phyloP scores from a whole-genome alignment of 2,113 vertebrate genomes.

The Cryptomyrus ogoouensis region DNA sequence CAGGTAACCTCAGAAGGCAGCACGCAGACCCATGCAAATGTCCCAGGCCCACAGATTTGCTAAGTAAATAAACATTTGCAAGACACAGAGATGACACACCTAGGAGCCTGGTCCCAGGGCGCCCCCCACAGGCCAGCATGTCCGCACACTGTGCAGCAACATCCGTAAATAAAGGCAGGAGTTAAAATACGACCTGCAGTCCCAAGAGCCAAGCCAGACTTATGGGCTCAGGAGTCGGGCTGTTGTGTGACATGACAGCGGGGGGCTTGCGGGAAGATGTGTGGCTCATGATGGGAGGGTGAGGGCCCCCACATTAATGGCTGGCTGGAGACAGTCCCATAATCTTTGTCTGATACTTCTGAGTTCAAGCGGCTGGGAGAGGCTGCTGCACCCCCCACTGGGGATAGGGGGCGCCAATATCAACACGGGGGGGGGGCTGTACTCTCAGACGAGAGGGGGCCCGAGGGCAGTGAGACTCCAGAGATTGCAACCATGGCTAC shows the following conservation, averaged over 20 bases:
- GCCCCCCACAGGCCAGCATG: background rate
- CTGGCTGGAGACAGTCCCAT: background rate
- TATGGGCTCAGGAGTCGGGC: background rate
- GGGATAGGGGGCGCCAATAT: background rate
- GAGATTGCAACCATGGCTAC: background rate
- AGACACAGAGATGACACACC: background rate
- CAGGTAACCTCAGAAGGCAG: background rate
- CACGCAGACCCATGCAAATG: background rate
- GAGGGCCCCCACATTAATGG: background rate
- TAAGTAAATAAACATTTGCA: constrained; percentile 1
- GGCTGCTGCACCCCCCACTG: background rate
- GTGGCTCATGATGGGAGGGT: background rate
- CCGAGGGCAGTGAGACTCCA: background rate
- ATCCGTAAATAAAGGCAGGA: background rate
- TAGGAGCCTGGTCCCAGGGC: background rate
- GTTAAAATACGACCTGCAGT: background rate
- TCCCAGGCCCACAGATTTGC: background rate
- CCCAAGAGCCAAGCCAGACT: background rate
- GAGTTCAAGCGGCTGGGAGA: background rate
- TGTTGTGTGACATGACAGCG: background rate
- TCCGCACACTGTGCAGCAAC: background rate
- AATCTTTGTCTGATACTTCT: background rate
- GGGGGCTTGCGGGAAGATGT: background rate
- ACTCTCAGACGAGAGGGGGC: background rate
- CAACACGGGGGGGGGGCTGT: background rate